Percentiles rank a stretch among this genome's conserved stretches.
These are phyloP conservation scores for Torymus auratus DNA, from an alignment of 2,888 invertebrate species.

Conservation along the genomic window DNA sequence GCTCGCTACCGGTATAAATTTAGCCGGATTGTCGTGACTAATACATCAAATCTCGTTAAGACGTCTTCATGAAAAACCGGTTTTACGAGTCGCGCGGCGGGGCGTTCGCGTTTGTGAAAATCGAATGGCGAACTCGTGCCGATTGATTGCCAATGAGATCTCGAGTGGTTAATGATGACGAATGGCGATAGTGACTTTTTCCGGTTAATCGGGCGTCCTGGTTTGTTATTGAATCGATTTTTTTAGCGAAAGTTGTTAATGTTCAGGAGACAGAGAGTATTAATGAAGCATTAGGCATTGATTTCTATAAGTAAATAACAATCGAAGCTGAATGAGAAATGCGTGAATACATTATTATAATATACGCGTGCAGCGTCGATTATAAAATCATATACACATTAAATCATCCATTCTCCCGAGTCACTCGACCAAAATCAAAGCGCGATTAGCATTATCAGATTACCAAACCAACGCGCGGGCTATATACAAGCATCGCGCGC, in stretches of 20 bases:
- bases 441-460: slow-evolving; percentile 37
- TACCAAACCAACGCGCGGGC: neutral
- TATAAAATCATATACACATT: neutral
- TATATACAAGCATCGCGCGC: neutral
- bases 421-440: slow-evolving; percentile 27
- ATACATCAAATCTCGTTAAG: slow-evolving; percentile 69
- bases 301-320: no score
- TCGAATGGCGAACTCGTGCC: neutral
- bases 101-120: neutral
- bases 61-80: slow-evolving; percentile 65
- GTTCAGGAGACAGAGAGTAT: no score
- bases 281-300: no score
- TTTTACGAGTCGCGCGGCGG: slow-evolving; percentile 21
- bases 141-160: slow-evolving; percentile 24
- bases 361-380: no score
- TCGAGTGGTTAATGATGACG: no score
- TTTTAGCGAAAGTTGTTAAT: no score
- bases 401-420: slow-evolving; percentile 11
- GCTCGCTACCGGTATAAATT: slow-evolving; percentile 65
- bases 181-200: no score
- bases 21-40: slow-evolving; percentile 68
- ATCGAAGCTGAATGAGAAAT: no score
- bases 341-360: no score
- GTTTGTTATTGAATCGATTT: no score
- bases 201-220: no score